A percentile compares a stretch with the other conserved stretches of the same genome.
Evolutionary conservation across 2,888 invertebrate genomes (phyloP).

Genomic region (Oxyscelio sp.): DNA sequence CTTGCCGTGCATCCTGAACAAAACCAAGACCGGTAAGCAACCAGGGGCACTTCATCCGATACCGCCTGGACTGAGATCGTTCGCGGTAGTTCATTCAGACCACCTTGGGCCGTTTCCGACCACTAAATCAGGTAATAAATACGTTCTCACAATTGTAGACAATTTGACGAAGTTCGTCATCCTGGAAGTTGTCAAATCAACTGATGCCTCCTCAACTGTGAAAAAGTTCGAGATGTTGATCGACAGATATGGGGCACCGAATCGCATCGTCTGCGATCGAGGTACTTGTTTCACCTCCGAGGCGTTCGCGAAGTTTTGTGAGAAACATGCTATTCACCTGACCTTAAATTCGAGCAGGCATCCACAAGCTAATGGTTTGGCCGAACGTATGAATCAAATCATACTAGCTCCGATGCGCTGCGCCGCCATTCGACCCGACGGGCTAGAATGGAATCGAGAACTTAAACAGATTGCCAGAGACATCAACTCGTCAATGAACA

Average conservation of each 20-base stretch:
- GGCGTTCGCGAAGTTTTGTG: constrained; percentile 58
- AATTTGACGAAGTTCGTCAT: constrained; percentile 72
- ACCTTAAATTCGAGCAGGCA: constrained; percentile 66
- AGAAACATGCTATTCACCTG: constrained; percentile 48
- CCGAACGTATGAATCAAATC: constrained; percentile 62
- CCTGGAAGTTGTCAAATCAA: constrained; percentile 62
- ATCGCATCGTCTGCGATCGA: constrained; percentile 73
- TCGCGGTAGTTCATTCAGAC: constrained; percentile 36
- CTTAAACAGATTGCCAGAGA: constrained; percentile 48
- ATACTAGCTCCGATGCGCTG: constrained; percentile 58
- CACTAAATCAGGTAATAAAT: constrained; percentile 61
- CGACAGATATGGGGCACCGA: constrained; percentile 66
- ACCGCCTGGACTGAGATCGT: too few species aligned
- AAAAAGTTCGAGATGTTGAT: constrained; percentile 61
- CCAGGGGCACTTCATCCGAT: too few species aligned
- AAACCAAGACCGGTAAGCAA: too few species aligned
- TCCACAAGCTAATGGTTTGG: constrained; percentile 69
- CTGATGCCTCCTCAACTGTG: constrained; percentile 29
- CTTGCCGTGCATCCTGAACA: too few species aligned
- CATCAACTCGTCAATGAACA: constrained; percentile 54
- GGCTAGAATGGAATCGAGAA: constrained; percentile 56
- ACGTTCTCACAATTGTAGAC: constrained; percentile 74
- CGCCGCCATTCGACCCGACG: constrained; percentile 18
- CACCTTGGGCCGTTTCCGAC: constrained; percentile 75
- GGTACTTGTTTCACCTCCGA: constrained; percentile 69